These are phyloP conservation scores for Epiperipatus broadwayi DNA, from an alignment of 2,888 invertebrate genomes.

Conservation along the genomic window DNA sequence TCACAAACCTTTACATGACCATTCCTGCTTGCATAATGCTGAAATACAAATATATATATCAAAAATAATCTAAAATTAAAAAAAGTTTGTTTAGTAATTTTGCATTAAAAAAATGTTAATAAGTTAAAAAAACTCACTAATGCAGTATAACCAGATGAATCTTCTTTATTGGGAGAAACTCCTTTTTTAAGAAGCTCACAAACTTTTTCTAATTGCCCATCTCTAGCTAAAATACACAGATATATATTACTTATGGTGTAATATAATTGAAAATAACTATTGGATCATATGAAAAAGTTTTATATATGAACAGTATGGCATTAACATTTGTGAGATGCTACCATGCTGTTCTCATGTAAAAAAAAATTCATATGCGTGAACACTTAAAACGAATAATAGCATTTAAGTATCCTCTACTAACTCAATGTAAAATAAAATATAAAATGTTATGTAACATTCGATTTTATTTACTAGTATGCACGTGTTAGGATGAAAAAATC, in stretches of 20 bases:
- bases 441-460: no score
- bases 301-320: neutral
- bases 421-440: no score
- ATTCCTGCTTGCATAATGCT: conserved; percentile 67
- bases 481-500: no score
- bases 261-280: neutral
- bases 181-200: conserved; percentile 37
- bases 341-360: no score
- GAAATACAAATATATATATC: conserved; percentile 15
- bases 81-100: conserved; percentile 8
- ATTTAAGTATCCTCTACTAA: no score
- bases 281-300: neutral
- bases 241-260: neutral
- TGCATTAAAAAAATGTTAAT: neutral
- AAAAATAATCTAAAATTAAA: conserved; percentile 6
- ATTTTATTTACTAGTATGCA: no score
- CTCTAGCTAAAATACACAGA: conserved; percentile 40
- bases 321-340: no score
- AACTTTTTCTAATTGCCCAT: conserved; percentile 49
- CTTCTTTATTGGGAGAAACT: conserved; percentile 40
- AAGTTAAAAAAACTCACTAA: conserved; percentile 29
- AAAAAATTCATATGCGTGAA: no score
- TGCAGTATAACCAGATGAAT: conserved; percentile 63
- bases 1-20: conserved; percentile 51
- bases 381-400: no score